Base-by-base conservation (phyloP, 2,888 invertebrate genomes). In the Netelia inedita region DNA sequence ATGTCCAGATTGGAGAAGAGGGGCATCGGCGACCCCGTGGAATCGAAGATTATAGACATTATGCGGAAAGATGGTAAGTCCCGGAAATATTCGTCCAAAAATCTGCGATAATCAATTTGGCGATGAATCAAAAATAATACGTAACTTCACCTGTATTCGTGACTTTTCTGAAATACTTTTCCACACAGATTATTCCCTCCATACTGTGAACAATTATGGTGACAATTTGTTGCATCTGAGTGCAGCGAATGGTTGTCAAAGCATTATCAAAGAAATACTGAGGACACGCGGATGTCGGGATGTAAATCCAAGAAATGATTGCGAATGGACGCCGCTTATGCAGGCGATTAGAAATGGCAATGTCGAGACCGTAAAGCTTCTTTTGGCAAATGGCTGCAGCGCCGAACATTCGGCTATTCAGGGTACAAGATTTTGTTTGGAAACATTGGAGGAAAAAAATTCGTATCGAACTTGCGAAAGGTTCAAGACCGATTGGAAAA, bases 291-390 rank as follows among this genome's bases (percentile, higher is more conserved):
- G 83, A 6, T 28, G 11, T 35, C 23, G 66, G 11, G 63, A 88
- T 28, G 74, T 92, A 9, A 88, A 93, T 63, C 86, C 86, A 14
- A 93, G 91, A 87, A 93, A 92, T 85, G 89, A 91, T 85, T 93
- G 92, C 83, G 93, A 93, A 6, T 93, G 93, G 93, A 92, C 93
- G 6, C 92, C 93, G 5, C 82, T 93, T 21, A 93, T 93, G 93
- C 90, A 92, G 63, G 93, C 93, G 1, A 84, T 93, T 81, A 90
- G 93, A 43, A 92, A 92, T 68, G 88, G 89, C 83, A 89, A 92
- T 83, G 66, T 89, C 3, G 79, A 91, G 43, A 90, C 89, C 35
- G 92, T 91, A 0, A 89, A 91, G 79, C 87, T 91, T 19, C 85
- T 93, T 2, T 73, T 93, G 73, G 79, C 89, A 55, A 84, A 88